A percentile compares a stretch with the other conserved stretches of the same genome.
These are phyloP conservation scores for Albula glossodonta DNA, from an alignment of 2,113 vertebrate genomes.

Conservation along the genomic window DNA sequence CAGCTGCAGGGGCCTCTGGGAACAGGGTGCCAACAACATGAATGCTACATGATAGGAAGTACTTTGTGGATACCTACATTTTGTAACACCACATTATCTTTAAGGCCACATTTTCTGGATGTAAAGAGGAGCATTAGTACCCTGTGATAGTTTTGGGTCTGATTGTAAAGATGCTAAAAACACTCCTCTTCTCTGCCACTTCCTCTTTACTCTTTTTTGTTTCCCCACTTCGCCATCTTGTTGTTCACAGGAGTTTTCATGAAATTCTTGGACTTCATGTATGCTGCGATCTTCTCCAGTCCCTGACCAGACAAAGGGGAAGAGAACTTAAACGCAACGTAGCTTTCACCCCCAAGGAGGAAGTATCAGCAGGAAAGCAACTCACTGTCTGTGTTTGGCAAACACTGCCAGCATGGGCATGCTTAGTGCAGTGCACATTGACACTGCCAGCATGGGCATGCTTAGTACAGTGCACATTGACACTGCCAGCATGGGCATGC, in stretches of 20 bases:
- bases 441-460: no score
- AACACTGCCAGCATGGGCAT: no score
- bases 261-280: conserved; percentile 78
- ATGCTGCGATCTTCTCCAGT: conserved; percentile 83
- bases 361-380: conserved; percentile 56
- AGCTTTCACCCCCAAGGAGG: not conserved
- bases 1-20: no score
- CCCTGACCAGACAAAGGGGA: conserved; percentile 59
- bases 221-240: conserved; percentile 75
- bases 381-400: conserved; percentile 58
- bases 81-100: no score
- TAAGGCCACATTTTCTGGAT: not conserved
- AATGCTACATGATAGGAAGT: no score
- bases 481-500: no score
- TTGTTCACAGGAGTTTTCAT: conserved; percentile 69
- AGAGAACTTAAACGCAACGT: not conserved
- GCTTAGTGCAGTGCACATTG: no score
- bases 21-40: no score
- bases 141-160: not conserved
- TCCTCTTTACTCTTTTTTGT: conserved; percentile 58
- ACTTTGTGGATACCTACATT: no score
- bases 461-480: no score
- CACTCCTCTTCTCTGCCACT: not conserved
- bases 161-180: not conserved
- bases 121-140: not conserved